phyloP scores from a whole-genome alignment of 2,797 vertebrate species.

The Rhinogobio ventralis region DNA sequence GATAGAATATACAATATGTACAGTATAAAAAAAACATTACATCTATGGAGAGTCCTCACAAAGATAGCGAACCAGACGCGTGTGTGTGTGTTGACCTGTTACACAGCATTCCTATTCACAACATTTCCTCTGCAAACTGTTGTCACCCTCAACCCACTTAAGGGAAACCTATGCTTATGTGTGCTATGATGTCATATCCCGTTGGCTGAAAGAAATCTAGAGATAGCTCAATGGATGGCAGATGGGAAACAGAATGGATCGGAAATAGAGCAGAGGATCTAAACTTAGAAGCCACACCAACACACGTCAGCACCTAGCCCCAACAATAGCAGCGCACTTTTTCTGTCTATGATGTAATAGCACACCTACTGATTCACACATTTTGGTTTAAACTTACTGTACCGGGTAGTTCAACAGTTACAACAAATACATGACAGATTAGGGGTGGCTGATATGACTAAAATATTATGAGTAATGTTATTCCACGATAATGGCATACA shows the following conservation, averaged over 20 bases:
- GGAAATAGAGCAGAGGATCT: constrained; percentile 36
- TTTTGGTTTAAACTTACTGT: neutral
- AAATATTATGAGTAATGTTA: neutral
- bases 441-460: neutral
- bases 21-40: too few relatives aligned
- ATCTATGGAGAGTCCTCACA: too few relatives aligned
- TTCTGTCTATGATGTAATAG: constrained; percentile 13
- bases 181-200: constrained; percentile 45
- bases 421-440: neutral
- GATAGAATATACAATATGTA: too few relatives aligned
- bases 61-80: too few relatives aligned
- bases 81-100: constrained; percentile 40
- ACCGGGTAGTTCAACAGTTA: neutral
- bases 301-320: neutral
- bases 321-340: constrained; percentile 20
- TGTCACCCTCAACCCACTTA: constrained; percentile 11
- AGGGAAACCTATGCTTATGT: constrained; percentile 37
- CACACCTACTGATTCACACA: neutral
- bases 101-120: constrained; percentile 44
- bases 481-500: neutral
- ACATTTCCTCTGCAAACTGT: constrained; percentile 37
- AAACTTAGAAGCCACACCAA: constrained; percentile 41
- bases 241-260: constrained; percentile 33
- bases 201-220: constrained; percentile 13
- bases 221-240: constrained; percentile 5